Evolutionary conservation across 2,888 invertebrate species (phyloP), one percentile per base, ranked within the genome.

Genomic region (Taenaris catops): DNA sequence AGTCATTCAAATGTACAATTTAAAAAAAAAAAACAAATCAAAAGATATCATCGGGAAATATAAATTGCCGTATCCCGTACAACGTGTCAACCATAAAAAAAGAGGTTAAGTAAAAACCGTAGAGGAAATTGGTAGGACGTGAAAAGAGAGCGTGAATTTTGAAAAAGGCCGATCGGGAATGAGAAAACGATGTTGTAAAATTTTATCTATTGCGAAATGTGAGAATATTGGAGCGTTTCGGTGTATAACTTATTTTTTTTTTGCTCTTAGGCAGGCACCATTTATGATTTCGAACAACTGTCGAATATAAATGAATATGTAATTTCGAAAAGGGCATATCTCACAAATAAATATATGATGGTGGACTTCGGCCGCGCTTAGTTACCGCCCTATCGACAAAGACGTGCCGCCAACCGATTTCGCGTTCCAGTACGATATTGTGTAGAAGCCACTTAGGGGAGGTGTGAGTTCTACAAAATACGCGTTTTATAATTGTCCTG

Each of bases 171-270:
- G 46, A 51, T 48, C 48, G 42, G 47, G 43, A 46, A 48, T 48
- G 49, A 48, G 50, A 45, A 49, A 49, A 54, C 46, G 51, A 51
- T 51, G 39, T 44, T 43, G 52, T 56, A 53, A 56, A 56, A 53
- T 51, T 56, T 54, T 54, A 56, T 56, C 46, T 41, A 34, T 41
- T 32, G 34, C 46, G 48, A 41, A 46, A 49, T 46, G 39, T 41
- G 29, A 38, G 39, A 32, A 18, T 21, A 34, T 34, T 41, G 26
- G 26, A 19, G 14, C 18, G 10, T 24, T 17, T 24, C 10, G 24
- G 8, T 14, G 8, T 23, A n/a, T n/a, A 16, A 31, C 16, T 21
- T 21, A 20, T 14, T 29, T n/a, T n/a, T n/a, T n/a, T 8, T 25
- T 25, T 25, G 1, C 7, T 5, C 4, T 18, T 20, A n/a, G n/a